phyloP scores from a whole-genome alignment of 2,113 vertebrate species.

The Neolamprologus falcicula region DNA sequence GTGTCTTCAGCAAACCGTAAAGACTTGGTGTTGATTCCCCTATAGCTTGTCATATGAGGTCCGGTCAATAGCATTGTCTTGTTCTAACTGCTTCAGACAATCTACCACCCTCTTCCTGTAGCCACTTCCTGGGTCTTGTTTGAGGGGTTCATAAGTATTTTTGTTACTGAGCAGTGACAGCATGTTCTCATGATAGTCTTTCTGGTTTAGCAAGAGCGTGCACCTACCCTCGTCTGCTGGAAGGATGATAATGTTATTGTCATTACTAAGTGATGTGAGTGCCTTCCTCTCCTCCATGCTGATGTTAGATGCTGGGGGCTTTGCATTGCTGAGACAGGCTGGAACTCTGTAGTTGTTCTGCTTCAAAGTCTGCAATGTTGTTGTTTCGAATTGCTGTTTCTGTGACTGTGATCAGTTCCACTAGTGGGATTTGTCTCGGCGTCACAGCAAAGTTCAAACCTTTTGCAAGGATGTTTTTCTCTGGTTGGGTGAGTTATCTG shows the following conservation, averaged over 20 bases:
- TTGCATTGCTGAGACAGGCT: neutral
- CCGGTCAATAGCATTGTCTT: neutral
- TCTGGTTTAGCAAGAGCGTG: rapidly evolving
- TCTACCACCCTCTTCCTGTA: neutral
- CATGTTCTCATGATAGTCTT: neutral
- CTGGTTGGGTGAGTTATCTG: neutral
- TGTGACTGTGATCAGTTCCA: neutral
- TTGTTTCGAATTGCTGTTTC: neutral
- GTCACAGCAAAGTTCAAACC: neutral
- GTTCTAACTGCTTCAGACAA: neutral
- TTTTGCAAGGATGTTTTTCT: neutral
- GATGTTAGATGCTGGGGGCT: neutral
- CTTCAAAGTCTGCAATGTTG: neutral
- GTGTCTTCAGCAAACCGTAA: neutral
- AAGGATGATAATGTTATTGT: neutral
- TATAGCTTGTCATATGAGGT: neutral
- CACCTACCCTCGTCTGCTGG: rapidly evolving
- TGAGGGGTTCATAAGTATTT: neutral
- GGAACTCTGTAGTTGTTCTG: neutral
- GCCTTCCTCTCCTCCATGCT: neutral
- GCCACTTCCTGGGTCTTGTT: neutral
- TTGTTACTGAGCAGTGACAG: neutral
- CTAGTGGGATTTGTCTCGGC: rapidly evolving
- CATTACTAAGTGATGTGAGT: neutral
- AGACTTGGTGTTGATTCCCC: neutral